These are phyloP conservation scores for Psittacus erithacus DNA, from an alignment of 2,113 vertebrate genomes.

Conservation along the genomic window DNA sequence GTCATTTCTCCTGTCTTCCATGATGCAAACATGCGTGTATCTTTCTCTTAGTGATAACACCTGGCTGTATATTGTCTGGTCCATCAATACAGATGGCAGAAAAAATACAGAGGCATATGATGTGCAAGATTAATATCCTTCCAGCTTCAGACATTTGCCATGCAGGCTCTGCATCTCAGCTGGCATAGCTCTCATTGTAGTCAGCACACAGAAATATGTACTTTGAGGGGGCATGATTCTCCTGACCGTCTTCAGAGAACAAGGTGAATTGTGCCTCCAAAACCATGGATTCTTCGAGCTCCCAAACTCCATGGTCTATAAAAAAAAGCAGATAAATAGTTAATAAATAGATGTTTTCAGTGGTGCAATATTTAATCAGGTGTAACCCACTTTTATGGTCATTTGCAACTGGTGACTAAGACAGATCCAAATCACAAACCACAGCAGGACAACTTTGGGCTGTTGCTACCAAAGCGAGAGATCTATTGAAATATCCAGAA, in stretches of 20 bases:
- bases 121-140: not conserved
- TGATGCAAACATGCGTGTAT: accelerated
- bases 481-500: not conserved
- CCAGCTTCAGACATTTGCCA: not conserved
- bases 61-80: not conserved
- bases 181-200: not conserved
- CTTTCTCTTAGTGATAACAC: not conserved
- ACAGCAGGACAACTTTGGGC: not conserved
- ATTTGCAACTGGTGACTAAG: not conserved
- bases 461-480: not conserved
- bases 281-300: not conserved
- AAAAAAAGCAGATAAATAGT: not conserved
- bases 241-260: not conserved
- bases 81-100: not conserved
- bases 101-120: not conserved
- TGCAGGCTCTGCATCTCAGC: not conserved
- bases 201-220: not conserved
- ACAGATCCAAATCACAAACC: not conserved
- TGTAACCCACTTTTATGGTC: not conserved
- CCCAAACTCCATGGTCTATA: accelerated
- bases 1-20: not conserved
- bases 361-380: not conserved
- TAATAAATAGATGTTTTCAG: not conserved
- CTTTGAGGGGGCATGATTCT: not conserved
- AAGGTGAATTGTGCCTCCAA: not conserved